Evolutionary conservation across 1,140 invertebrate genomes (phyloP).

Genomic region (Sarcophaga bullata): DNA sequence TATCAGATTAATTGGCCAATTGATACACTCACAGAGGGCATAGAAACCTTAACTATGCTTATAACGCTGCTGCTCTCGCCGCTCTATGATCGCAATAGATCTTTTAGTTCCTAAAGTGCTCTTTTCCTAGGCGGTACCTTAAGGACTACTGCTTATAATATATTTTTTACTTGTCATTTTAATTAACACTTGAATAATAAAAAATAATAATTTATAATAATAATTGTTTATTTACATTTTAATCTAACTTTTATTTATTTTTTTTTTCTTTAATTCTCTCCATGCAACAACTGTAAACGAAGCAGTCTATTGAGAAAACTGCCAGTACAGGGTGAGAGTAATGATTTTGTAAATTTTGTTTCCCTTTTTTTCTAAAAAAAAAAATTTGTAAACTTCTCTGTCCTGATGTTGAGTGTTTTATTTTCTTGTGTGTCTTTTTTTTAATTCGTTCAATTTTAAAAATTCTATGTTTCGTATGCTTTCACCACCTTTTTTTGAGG

Average conservation of each 20-base stretch:
- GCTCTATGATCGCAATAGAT: no score
- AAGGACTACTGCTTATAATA: no score
- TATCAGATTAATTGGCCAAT: no score
- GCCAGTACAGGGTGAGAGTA: slow-evolving; percentile 54
- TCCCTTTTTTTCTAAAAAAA: neutral
- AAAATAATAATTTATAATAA: slow-evolving; percentile 20
- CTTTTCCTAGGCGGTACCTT: no score
- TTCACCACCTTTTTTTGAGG: neutral
- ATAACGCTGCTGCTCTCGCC: no score
- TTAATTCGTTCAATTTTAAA: no score
- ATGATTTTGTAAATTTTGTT: slow-evolving; percentile 14
- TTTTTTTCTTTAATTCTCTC: slow-evolving; percentile 29
- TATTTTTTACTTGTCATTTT: slow-evolving; percentile 6
- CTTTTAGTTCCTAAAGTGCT: no score
- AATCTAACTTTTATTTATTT: slow-evolving; percentile 30
- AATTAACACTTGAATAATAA: neutral
- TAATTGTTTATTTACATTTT: slow-evolving; percentile 28
- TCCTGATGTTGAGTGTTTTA: neutral
- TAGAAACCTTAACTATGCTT: no score
- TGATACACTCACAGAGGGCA: no score
- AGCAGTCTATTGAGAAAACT: slow-evolving; percentile 60
- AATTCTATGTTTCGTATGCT: neutral
- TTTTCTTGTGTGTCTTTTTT: neutral
- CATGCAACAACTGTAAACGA: slow-evolving; percentile 34
- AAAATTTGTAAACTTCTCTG: no score